Base-by-base conservation (phyloP, 2,888 invertebrate species). In the Cynaeus angustus region DNA sequence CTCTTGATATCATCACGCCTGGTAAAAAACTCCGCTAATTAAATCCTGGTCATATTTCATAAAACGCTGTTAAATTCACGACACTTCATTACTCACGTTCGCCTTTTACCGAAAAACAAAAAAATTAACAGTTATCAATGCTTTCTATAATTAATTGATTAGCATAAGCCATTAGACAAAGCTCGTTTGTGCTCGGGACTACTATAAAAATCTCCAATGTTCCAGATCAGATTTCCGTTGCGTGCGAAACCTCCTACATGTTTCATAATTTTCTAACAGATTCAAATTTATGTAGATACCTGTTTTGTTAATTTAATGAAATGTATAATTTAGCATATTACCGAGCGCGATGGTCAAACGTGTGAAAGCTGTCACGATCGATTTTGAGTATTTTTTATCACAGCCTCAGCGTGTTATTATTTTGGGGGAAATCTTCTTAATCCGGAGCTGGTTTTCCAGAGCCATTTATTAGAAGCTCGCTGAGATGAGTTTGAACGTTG, bases 201-300 rank as follows among this genome's bases (percentile, higher is more conserved):
- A 16, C 9, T 43, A 21, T 3, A 4, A 50, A 50, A 28, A 28
- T 50, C 28, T n/a, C 28, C 16, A 3, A 28, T n/a, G 28, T 46
- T 46, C 16, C 33, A 43, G 48, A 61, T 61, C 59, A 37, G 28
- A 61, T 61, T 61, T 61, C 59, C 41, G 10, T 46, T 61, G 48
- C 59, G 59, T 61, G 59, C 13, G 33, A 10, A 61, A 61, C 33
- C 41, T 33, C 50, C 62, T 14, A 50, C 61, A 14, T 12, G 38
- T 38, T 21, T 9, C 33, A 48, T 62, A 33, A 62, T 37, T 50
- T 46, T 50, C 46, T 5, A 50, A 59, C 21, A 10, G 38, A 62
- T 62, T 48, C 13, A 37, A 62, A 62, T 62, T 62, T 62, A 62
- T 62, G 62, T 33, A 62, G 50, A 62, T 50, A 33, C 16, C 48